These are phyloP conservation scores for Catocala nupta DNA, from an alignment of 2,888 invertebrate genomes.

Conservation along the genomic window DNA sequence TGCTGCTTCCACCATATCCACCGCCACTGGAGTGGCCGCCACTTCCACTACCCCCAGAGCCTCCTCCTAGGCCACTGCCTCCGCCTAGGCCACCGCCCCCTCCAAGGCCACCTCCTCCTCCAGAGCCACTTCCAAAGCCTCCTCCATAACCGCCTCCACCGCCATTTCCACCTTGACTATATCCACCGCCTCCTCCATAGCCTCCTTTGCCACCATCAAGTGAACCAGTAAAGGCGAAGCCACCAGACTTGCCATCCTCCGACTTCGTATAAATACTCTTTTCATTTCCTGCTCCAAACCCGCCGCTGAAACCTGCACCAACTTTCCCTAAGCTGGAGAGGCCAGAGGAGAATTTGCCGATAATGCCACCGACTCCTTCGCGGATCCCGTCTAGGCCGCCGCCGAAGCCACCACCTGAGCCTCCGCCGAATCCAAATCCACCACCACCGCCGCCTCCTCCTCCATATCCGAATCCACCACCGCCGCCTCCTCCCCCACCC, in stretches of 20 bases:
- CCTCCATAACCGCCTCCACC: slow-evolving; percentile 59
- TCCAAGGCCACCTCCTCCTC: slow-evolving; percentile 46
- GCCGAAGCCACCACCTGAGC: slow-evolving; percentile 52
- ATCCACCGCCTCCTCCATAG: slow-evolving; percentile 77
- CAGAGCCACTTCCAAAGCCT: slow-evolving; percentile 50
- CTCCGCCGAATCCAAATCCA: slow-evolving; percentile 53
- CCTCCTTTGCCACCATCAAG: slow-evolving; percentile 73
- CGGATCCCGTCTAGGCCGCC: slow-evolving; percentile 62
- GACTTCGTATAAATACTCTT: slow-evolving; percentile 75
- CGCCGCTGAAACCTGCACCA: slow-evolving; percentile 46
- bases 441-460: slow-evolving; percentile 57
- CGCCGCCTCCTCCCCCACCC: slow-evolving; percentile 57
- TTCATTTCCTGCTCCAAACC: slow-evolving; percentile 56
- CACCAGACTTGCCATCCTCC: slow-evolving; percentile 80
- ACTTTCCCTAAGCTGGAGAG: slow-evolving; percentile 52
- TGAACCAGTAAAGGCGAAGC: slow-evolving; percentile 77
- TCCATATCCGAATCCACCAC: slow-evolving; percentile 51
- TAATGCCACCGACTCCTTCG: slow-evolving; percentile 65
- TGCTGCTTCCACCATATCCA: slow-evolving; percentile 26
- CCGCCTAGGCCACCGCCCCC: slow-evolving; percentile 45
- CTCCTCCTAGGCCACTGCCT: slow-evolving; percentile 44
- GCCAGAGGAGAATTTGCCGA: slow-evolving; percentile 67
- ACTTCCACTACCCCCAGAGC: slow-evolving; percentile 34
- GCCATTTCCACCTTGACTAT: slow-evolving; percentile 69
- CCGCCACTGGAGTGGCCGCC: slow-evolving; percentile 53